Conservation (phyloP, 2,797 vertebrate genomes). For the Dallia pectoralis region DNA sequence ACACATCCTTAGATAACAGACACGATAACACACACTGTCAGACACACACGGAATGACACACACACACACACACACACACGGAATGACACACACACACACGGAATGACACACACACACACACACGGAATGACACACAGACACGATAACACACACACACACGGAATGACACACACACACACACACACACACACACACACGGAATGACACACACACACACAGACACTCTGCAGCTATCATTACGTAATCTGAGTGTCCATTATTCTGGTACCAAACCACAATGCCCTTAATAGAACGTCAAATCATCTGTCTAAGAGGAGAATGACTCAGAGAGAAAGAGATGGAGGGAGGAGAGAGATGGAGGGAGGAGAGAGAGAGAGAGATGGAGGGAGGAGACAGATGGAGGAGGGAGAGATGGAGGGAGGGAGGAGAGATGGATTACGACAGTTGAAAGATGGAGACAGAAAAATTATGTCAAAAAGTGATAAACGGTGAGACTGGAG, state of each 20-base stretch:
- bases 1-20: no score
- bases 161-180: not conserved
- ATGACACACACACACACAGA: constrained; percentile 8
- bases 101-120: not conserved
- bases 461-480: no score
- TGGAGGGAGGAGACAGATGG: not conserved
- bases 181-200: not conserved
- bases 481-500: not conserved
- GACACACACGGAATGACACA: no score
- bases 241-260: no score
- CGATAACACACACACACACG: not conserved
- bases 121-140: not conserved
- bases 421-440: not conserved
- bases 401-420: not conserved
- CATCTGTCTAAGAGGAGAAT: not conserved
- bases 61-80: not conserved
- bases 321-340: not conserved
- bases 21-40: no score
- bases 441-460: not conserved
- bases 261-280: no score
- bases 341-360: not conserved
- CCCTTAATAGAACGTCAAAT: no score
- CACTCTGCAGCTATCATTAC: no score
- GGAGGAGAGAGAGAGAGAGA: not conserved
- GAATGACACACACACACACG: not conserved